Base-by-base conservation (phyloP, 2,797 vertebrate genomes). In the Poecilia wingei region DNA sequence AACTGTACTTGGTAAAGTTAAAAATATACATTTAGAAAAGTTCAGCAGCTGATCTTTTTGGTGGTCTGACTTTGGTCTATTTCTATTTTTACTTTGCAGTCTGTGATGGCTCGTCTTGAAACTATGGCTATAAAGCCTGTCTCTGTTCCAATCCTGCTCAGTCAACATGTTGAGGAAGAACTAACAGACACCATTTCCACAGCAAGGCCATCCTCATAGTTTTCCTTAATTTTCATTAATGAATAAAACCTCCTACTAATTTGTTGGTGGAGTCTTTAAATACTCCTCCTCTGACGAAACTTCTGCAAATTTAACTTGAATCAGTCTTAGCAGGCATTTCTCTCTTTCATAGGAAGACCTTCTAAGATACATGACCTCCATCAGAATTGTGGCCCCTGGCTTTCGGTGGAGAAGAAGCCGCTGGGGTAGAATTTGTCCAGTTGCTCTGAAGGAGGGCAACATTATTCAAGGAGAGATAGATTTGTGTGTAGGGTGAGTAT, bases 331-430 rank as follows among this genome's bases (percentile, higher is more conserved):
- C 2, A 53, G 25, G n/a, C 36, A 2, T 61, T 2, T 2, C 4
- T 36, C 82, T 68, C 80, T 81, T 78, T 84, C 86, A 8, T 81
- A 99, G 98, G 96, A 96, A 39, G 95, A 97, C 39, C 90, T 97
- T 45, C 71, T 98, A 47, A 95, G 91, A 12, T 80, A 81, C 4
- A 91, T 97, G 77, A 94, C 96, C 20, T 90, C 96, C 74, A 89
- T 74, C 55, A 95, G 88, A 78, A 88, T 77, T 16, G 88, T 96
- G 31, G 96, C 95, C 2, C 96, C 95, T 51, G 95, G 97, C 70
- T 97, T 97, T 41, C 93, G 94, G 70, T 99, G 98, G 98, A 94
- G 86, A 66, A 96, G 96, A 84, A 99, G 98, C 90, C 95, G 92
- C 82, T 99, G 98, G 98, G 96, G 96, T 0, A 87, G 72, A 68